phyloP scores from a whole-genome alignment of 1,140 invertebrate genomes.

The Drusus annulatus region DNA sequence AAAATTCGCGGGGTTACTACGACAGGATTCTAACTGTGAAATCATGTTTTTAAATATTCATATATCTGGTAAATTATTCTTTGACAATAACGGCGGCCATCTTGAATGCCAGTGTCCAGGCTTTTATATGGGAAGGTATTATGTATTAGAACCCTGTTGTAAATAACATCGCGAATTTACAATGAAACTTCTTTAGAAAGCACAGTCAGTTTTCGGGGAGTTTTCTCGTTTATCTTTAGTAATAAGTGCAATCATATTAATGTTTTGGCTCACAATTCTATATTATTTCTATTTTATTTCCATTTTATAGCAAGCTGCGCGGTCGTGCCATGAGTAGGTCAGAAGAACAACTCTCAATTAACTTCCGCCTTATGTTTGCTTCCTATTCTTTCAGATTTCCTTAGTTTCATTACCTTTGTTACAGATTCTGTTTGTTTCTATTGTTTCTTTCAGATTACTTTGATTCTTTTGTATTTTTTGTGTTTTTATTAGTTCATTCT shows the following conservation, averaged over 20 bases:
- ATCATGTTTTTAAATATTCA: too few relatives aligned
- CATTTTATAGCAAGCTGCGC: conserved; percentile 84
- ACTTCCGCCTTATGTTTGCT: conserved; percentile 36
- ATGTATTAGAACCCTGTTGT: too few relatives aligned
- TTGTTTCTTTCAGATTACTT: neutral
- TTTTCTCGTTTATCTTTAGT: neutral
- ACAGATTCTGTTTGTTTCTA: neutral
- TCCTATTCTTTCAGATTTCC: conserved; percentile 24
- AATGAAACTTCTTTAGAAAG: too few relatives aligned
- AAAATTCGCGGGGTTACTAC: too few relatives aligned
- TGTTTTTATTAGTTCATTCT: neutral
- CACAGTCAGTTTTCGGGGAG: neutral
- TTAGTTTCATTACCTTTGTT: conserved; percentile 3
- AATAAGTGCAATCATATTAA: conserved; percentile 9
- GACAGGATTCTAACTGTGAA: too few relatives aligned
- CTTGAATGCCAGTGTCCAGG: too few relatives aligned
- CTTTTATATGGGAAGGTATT: too few relatives aligned
- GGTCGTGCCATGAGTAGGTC: conserved; percentile 85
- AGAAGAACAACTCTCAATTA: conserved; percentile 65
- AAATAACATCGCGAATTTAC: too few relatives aligned
- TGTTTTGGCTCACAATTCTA: conserved; percentile 33
- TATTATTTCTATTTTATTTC: conserved; percentile 60
- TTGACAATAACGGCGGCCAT: too few relatives aligned
- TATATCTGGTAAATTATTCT: too few relatives aligned
- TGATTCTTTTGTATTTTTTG: neutral